phyloP scores from a whole-genome alignment of 2,797 vertebrate genomes.

The Gambusia yucatana region DNA sequence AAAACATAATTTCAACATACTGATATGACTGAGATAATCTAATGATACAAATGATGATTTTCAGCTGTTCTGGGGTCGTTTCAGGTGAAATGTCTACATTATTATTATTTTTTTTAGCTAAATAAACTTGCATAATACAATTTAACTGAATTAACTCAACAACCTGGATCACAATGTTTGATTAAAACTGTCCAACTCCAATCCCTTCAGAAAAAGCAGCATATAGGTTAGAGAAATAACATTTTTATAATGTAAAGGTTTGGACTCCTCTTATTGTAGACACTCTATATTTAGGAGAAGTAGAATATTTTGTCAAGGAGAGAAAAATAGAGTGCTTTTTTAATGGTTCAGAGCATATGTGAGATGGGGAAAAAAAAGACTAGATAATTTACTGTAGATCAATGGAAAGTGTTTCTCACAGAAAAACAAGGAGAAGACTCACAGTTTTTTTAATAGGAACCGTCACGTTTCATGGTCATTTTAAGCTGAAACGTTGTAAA shows the following conservation, averaged over 20 bases:
- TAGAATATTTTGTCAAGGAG: neutral
- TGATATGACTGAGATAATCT: neutral
- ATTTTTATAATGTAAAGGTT: neutral
- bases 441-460: neutral
- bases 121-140: neutral
- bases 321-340: neutral
- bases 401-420: slow-evolving; percentile 7
- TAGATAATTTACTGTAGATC: neutral
- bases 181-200: neutral
- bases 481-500: neutral
- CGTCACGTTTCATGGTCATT: neutral
- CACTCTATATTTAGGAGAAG: neutral
- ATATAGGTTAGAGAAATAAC: neutral
- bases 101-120: neutral
- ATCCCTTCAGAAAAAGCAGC: neutral
- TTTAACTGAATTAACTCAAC: neutral
- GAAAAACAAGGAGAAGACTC: neutral
- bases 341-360: neutral
- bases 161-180: neutral
- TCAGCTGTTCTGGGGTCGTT: no score
- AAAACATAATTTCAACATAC: no score
- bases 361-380: neutral
- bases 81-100: neutral
- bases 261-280: neutral
- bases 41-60: neutral